Percentiles rank a stretch among this genome's conserved stretches.
phyloP scores from a whole-genome alignment of 2,113 vertebrate species.

The Caretta caretta region DNA sequence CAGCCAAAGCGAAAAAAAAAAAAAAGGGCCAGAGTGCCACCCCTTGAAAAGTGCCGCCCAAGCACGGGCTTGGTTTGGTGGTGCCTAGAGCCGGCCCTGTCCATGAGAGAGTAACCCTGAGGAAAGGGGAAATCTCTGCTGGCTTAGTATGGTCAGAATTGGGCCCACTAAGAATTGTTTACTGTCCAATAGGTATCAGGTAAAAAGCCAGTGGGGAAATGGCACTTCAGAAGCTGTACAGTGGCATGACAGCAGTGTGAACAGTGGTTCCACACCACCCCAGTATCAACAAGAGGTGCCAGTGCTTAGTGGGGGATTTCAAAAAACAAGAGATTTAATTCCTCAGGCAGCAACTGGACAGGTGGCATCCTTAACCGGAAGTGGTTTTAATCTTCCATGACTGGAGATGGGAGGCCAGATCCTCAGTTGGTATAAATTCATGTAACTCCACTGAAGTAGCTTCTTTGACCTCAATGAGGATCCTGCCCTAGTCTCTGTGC shows the following conservation, averaged over 20 bases:
- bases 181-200: neutral
- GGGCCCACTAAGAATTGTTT: neutral
- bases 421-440: neutral
- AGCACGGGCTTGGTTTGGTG: too few species aligned
- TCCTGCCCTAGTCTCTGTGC: neutral
- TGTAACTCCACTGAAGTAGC: accelerated
- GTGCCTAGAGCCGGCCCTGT: too few species aligned
- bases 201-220: too few species aligned
- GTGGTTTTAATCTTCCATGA: neutral
- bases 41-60: too few species aligned
- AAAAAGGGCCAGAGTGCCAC: too few species aligned
- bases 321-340: neutral
- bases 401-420: neutral
- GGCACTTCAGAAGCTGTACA: neutral
- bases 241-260: neutral
- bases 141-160: neutral
- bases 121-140: neutral
- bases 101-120: neutral
- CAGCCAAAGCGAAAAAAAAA: too few species aligned
- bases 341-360: neutral
- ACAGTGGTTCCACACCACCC: accelerated
- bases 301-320: neutral
- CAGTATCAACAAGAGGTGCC: neutral
- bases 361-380: neutral
- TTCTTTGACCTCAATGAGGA: accelerated